Evolutionary conservation across 2,113 vertebrate species (phyloP), one percentile per base, ranked within the genome.

Genomic region (Reinhardtius hippoglossoides): DNA sequence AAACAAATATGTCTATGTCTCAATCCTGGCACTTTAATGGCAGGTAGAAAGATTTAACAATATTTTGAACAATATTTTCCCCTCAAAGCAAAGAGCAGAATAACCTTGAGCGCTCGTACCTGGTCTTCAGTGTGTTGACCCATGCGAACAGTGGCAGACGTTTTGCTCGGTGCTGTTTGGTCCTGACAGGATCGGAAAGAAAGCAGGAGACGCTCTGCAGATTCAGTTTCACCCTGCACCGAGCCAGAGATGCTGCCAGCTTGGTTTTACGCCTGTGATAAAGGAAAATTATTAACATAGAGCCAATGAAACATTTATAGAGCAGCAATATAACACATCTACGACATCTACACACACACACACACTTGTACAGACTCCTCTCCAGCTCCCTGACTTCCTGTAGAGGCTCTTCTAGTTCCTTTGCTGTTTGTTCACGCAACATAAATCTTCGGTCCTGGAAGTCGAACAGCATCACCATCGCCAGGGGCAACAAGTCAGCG

Each of bases 391-490:
- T 94, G 78, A 99, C 96, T 57, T 97, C 97, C 59, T 84, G 83
- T 37, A 87, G 60, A 85, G 92, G 80, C 35, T 83, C 66, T 42
- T 94, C 94, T 40, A 88, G 92, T 18, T 94, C 89, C 61, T 90
- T 91, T 18, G 83, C 63, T 27, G 75, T 60, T 78, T 60, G 82
- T 74, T 93, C 67, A 54, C 93, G 90, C 10, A 89, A 58, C 79
- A 85, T 68, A 91, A 99, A 99, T 85, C 94, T 96, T 82, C 95
- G 91, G 50, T 97, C 94, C 93, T 97, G 97, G 60, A 98, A 93
- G 87, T 99, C 96, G 78, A 94, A 98, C 60, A 99, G 93, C 96
- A 99, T 96, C 87, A 99, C 97, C 91, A 98, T 93, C 61, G 95
- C 94, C 87, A 99, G 92, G 44, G 96, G 95, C 89, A 94, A 95